A percentile compares a stretch with the other conserved stretches of the same genome.
Conservation (phyloP, 1,140 invertebrate species). For the Tetragonula clypearis region DNA sequence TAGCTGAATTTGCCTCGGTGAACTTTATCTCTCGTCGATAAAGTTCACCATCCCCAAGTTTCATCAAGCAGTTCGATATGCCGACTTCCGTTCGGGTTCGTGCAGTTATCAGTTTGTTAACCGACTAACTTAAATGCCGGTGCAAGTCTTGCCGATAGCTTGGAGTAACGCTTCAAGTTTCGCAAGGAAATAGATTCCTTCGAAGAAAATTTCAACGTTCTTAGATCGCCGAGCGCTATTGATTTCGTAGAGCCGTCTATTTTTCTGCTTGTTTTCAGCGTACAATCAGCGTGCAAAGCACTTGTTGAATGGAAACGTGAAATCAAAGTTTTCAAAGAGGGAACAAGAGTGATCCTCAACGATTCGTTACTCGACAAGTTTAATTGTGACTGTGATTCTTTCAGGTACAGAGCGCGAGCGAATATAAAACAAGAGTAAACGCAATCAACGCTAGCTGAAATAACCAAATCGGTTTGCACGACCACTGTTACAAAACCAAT, state of each 20-base stretch:
- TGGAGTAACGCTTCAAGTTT: constrained; percentile 17
- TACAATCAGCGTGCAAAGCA: neutral
- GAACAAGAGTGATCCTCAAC: neutral
- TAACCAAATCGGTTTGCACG: neutral
- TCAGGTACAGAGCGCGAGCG: neutral
- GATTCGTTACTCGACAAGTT: constrained; percentile 4
- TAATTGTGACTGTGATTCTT: constrained; percentile 1
- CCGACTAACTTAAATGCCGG: constrained; percentile 35
- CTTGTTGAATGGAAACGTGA: constrained; percentile 33
- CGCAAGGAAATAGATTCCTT: neutral
- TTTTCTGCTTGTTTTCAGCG: neutral
- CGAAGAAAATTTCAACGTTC: neutral
- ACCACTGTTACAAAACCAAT: neutral
- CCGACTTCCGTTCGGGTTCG: constrained; percentile 39
- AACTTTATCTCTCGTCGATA: constrained; percentile 27
- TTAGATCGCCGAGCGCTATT: neutral
- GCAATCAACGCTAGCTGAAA: neutral
- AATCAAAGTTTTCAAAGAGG: neutral
- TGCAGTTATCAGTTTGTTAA: constrained; percentile 58
- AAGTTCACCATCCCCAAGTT: constrained; percentile 27
- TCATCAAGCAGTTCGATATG: constrained; percentile 48
- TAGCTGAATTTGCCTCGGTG: neutral
- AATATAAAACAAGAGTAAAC: neutral
- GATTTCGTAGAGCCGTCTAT: neutral
- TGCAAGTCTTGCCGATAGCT: neutral